Conservation (phyloP, 2,113 vertebrate genomes). For the Synchiropus splendidus region DNA sequence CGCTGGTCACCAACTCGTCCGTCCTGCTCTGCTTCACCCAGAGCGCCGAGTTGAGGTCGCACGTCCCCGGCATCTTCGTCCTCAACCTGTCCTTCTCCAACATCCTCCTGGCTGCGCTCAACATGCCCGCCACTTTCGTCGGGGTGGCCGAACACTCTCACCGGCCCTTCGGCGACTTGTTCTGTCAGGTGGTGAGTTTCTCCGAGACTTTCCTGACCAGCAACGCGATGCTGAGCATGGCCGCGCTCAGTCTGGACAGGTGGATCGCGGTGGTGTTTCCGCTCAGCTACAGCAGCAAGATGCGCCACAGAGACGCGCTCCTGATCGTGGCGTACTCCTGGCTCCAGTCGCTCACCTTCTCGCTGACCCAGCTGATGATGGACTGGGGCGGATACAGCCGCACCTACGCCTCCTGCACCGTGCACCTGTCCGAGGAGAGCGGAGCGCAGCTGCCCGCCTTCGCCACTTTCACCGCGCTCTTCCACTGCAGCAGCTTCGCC, state of each 20-base stretch:
- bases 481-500: constrained; percentile 67
- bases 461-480: constrained; percentile 64
- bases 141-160: constrained; percentile 43
- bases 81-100: constrained; percentile 73
- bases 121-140: constrained; percentile 70
- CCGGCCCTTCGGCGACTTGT: constrained; percentile 56
- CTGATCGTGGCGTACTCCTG: constrained; percentile 69
- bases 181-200: constrained; percentile 62
- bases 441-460: constrained; percentile 55
- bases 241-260: constrained; percentile 71
- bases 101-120: constrained; percentile 65
- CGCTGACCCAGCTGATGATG: constrained; percentile 60
- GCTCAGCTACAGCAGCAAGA: constrained; percentile 70
- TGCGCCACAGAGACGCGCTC: constrained; percentile 67
- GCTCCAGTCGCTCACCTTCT: constrained; percentile 67
- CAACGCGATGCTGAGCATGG: constrained; percentile 73
- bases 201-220: constrained; percentile 71
- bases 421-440: constrained; percentile 50
- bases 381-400: constrained; percentile 69
- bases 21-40: constrained; percentile 71
- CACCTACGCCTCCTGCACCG: constrained; percentile 69
- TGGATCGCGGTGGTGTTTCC: constrained; percentile 76
- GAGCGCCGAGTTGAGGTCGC: constrained; percentile 67
- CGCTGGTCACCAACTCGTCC: constrained; percentile 65
- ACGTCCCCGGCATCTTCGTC: constrained; percentile 69